phyloP scores from a whole-genome alignment of 2,888 invertebrate species.

The Congeria kusceri region DNA sequence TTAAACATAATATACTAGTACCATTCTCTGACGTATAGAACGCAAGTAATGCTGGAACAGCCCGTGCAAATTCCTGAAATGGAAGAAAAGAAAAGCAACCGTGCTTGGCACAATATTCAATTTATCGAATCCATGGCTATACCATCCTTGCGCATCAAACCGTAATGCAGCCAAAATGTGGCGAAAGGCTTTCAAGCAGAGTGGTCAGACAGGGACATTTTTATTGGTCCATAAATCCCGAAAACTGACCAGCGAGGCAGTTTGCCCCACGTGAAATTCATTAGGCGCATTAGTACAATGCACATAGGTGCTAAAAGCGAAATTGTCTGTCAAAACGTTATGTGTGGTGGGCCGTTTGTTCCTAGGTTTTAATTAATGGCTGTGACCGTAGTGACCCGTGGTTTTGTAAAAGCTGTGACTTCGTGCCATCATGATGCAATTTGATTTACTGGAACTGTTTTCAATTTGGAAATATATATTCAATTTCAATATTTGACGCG shows the following conservation, averaged over 20 bases:
- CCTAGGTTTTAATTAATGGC: conserved; percentile 23
- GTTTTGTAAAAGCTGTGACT: too few relatives aligned
- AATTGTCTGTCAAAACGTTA: conserved; percentile 42
- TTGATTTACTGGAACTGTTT: background rate
- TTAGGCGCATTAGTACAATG: conserved; percentile 47
- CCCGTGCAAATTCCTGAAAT: too few relatives aligned
- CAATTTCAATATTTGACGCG: too few relatives aligned
- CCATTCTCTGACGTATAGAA: too few relatives aligned
- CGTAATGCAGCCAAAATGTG: too few relatives aligned
- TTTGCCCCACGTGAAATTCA: conserved; percentile 57
- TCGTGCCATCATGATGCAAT: background rate
- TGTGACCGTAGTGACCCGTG: conserved; percentile 8
- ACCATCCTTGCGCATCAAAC: too few relatives aligned
- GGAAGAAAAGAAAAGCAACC: too few relatives aligned
- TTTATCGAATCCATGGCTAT: too few relatives aligned
- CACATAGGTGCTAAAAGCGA: conserved; percentile 44
- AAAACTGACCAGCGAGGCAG: conserved; percentile 35
- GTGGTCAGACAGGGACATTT: conserved; percentile 32
- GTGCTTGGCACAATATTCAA: too few relatives aligned
- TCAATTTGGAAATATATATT: background rate
- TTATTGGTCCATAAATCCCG: conserved; percentile 53
- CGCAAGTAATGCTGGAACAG: too few relatives aligned
- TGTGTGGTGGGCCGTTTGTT: conserved; percentile 28
- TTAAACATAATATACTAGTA: too few relatives aligned
- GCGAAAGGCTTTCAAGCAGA: too few relatives aligned